Base-by-base conservation (phyloP, 2,113 vertebrate species). In the Nycticebus coucang region DNA sequence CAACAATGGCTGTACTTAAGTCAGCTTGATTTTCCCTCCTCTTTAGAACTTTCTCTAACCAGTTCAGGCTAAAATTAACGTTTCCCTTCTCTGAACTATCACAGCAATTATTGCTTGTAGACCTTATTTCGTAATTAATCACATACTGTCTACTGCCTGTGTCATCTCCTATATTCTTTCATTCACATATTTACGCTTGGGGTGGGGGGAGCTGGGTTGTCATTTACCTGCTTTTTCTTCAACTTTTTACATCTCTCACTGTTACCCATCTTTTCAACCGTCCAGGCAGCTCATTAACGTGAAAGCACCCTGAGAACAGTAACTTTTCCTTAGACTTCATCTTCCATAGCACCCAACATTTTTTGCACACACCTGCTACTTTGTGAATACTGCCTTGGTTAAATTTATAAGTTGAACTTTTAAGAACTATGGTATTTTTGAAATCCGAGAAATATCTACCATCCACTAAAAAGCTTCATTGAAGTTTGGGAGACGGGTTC, bases 401-500 rank as follows among this genome's bases (percentile, higher is more conserved):
- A 35, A 41, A 88, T 45, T 41, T 90, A 4, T 45, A 59, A 85
- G 33, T 66, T 83, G 59, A 41, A 69, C 19, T 78, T 64, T 57
- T 53, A 64, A 87, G 81, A 75, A 74, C 28, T 21, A 33, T 17
- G 17, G 30, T 24, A 14, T 11, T 85, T 92, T 83, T 81, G 18
- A 84, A 78, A 72, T 80, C 86, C 59, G 53, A 66, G 80, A 57
- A 87, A 4, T 41, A 30, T 4, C 84, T 21, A 37, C 14, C 53
- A 30, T 26, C 30, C 64, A 57, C 26, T 35, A n/a, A 83, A 37
- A 45, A 64, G 77, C 78, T 74, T 66, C n/a, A 13, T 41, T 9
- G 9, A 72, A 92, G 93, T 88, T 81, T 69, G 92, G 93, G 72
- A 68, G 96, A 94, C 88, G 95, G 94, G 91, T 87, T 94, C 94